Percentiles rank a stretch among this genome's conserved stretches.
Conservation (phyloP, 64 coral and sea anemone species). For the Trachythela sp. region DNA sequence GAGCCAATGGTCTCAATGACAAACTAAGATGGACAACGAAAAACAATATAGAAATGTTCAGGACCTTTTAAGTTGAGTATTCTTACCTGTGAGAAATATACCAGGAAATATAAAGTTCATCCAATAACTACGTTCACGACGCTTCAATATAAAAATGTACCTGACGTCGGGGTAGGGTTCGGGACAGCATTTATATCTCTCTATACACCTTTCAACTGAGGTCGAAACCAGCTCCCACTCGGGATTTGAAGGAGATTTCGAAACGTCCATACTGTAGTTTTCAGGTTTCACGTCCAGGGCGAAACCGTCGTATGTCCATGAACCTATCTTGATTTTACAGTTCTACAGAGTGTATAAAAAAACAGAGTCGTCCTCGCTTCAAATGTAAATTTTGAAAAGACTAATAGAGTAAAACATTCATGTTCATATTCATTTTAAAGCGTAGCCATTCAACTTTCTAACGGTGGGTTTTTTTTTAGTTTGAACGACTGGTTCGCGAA, state of each 20-base stretch:
- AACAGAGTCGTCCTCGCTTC: too few relatives aligned
- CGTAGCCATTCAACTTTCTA: too few relatives aligned
- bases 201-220: constrained; percentile 41
- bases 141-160: neutral
- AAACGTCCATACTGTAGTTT: constrained; percentile 22
- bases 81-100: neutral
- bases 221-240: constrained; percentile 78
- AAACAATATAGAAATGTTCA: too few relatives aligned
- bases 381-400: too few relatives aligned
- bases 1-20: too few relatives aligned
- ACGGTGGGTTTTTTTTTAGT: too few relatives aligned
- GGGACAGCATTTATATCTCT: constrained; percentile 83
- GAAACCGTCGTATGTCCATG: constrained; percentile 88
- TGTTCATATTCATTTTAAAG: too few relatives aligned
- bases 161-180: constrained; percentile 89
- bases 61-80: too few relatives aligned
- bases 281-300: constrained; percentile 66
- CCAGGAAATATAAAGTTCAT: constrained; percentile 17
- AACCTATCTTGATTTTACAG: constrained; percentile 83
- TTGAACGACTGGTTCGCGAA: too few relatives aligned
- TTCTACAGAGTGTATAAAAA: constrained; percentile 20
- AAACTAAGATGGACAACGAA: too few relatives aligned
- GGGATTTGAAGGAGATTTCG: constrained; percentile 66
- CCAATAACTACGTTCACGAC: neutral
- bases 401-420: too few relatives aligned